Evolutionary conservation across 1,140 invertebrate species (phyloP).

Genomic region (Apis dorsata): DNA sequence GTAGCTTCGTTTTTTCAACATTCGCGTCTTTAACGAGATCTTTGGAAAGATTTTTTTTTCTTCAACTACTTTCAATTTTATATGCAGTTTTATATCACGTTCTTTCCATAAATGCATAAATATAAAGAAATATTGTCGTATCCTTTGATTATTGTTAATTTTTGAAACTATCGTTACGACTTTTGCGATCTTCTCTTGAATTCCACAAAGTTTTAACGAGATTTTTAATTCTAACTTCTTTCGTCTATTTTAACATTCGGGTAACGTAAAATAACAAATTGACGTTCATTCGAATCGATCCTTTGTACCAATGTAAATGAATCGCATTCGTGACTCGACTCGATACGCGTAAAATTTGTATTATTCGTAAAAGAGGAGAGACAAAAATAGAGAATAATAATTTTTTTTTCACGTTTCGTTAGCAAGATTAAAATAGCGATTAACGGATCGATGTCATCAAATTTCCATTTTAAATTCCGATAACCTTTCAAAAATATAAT

Average conservation of each 20-base stretch:
- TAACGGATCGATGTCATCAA: not conserved
- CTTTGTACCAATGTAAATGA: not conserved
- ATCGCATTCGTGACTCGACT: not conserved
- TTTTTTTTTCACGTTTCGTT: not conserved
- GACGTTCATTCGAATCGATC: not conserved
- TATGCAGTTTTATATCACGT: too few species aligned
- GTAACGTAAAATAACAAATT: not conserved
- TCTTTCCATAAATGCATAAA: too few species aligned
- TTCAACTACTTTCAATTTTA: too few species aligned
- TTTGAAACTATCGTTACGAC: too few species aligned
- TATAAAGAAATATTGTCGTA: too few species aligned
- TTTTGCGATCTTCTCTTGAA: too few species aligned
- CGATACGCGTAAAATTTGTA: not conserved
- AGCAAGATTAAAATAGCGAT: not conserved
- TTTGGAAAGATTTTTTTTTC: too few species aligned
- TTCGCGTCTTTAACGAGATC: not conserved
- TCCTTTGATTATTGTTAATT: too few species aligned
- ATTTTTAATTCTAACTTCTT: not conserved
- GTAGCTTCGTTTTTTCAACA: not conserved
- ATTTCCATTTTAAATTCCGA: too few species aligned
- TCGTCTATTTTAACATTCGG: not conserved
- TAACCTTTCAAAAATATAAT: too few species aligned
- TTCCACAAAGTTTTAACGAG: not conserved
- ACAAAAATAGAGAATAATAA: not conserved
- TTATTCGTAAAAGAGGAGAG: not conserved